phyloP scores from a whole-genome alignment of 2,888 invertebrate genomes.

The Lasius platythorax region DNA sequence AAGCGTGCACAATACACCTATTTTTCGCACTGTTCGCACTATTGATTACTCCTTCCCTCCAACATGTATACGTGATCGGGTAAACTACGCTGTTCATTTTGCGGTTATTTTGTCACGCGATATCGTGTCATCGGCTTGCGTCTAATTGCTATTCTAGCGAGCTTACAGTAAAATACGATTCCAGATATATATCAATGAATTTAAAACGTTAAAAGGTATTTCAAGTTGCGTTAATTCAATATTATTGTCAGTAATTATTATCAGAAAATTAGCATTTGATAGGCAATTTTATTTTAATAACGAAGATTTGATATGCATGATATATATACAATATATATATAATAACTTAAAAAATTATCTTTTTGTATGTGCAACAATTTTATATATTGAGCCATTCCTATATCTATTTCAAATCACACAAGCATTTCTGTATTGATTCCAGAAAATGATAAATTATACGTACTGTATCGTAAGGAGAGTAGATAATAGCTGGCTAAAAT shows the following conservation, averaged over 20 bases:
- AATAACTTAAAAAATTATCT: neutral
- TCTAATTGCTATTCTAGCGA: slow-evolving; percentile 59
- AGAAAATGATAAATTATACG: slow-evolving; percentile 4
- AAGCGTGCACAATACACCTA: slow-evolving; percentile 7
- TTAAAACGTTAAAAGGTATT: slow-evolving; percentile 2
- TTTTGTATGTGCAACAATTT: neutral
- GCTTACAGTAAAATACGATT: neutral
- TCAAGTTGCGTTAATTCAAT: neutral
- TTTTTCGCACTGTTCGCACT: slow-evolving; percentile 36
- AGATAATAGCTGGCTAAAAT: slow-evolving; percentile 45
- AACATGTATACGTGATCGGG: slow-evolving; percentile 20
- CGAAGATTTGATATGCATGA: neutral
- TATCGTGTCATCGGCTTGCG: slow-evolving; percentile 52
- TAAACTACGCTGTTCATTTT: slow-evolving; percentile 48
- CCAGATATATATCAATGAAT: neutral
- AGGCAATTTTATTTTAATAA: neutral
- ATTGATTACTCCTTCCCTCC: slow-evolving; percentile 61
- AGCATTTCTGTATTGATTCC: neutral
- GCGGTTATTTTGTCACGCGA: slow-evolving; percentile 67
- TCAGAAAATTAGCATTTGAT: neutral
- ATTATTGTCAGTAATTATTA: neutral
- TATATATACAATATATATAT: neutral
- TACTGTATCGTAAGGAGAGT: neutral
- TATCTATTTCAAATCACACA: neutral
- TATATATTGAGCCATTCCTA: neutral